Evolutionary conservation across 2,888 invertebrate genomes (phyloP), one percentile per base, ranked within the genome.

Genomic region (Platerodrilus igneus): DNA sequence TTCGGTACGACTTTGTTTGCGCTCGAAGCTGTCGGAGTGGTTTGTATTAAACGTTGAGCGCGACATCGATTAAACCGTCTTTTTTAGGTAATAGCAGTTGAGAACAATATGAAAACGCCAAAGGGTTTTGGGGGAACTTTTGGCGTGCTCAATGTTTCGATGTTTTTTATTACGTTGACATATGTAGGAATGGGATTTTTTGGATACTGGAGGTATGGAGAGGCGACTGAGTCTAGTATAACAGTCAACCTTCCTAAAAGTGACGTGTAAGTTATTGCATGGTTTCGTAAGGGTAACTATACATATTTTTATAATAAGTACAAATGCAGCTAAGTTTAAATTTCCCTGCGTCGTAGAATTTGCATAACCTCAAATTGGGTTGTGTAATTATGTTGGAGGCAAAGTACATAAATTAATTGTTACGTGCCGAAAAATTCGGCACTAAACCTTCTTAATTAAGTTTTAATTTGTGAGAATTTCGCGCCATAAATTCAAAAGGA

Each of bases 1-100:
- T 94, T 97, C 64, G 95, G 96, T 22, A 96, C 94, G 0, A 95
- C 93, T 0, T 75, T 97, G 30, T 97, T 94, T 65, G 91, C 97
- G 0, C 78, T 97, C 56, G 96, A 97, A 74, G 94, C 95, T 35
- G 94, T 96, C 52, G 87, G 87, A 33, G 86, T 88, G 68, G 87
- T 89, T 66, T 76, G 83, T 75, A 50, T 38, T 6, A 17, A 19
- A 16, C n/a, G 3, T n/a, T 13, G 9, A 30, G 9, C 18, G 11
- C 9, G 5, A 15, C 18, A 15, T 45, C 33, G 27, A 31, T 18
- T 37, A n/a, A n/a, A n/a, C n/a, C n/a, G n/a, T n/a, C n/a, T n/a
- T 42, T 61, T 64, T 23, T 65, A 94, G 93, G 86, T 93, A 22
- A 79, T 94, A 30, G 89, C 93, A 2, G 63, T 94, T 47, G 91